Evolutionary conservation across 1,140 invertebrate species (phyloP).

Genomic region (Arion vulgaris): DNA sequence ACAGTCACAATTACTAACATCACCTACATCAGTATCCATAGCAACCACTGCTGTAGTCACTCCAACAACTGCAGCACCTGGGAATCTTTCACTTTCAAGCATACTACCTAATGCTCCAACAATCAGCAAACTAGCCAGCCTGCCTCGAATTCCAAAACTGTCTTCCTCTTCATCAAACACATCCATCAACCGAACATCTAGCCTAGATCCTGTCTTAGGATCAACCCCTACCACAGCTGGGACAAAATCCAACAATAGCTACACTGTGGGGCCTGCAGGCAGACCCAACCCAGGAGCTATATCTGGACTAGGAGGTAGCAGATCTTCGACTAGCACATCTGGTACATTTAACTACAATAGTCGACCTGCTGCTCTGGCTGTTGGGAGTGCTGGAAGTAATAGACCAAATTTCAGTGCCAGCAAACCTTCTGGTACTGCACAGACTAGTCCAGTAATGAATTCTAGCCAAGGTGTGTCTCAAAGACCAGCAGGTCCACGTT

Average conservation of each 20-base stretch:
- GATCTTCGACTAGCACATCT: not conserved
- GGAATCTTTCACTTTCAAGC: constrained; percentile 49
- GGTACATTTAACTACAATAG: constrained; percentile 29
- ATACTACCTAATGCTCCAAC: constrained; percentile 61
- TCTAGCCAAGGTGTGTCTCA: constrained; percentile 17
- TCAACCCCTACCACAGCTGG: constrained; percentile 18
- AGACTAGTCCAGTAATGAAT: constrained; percentile 10
- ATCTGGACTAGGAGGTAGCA: constrained; percentile 9
- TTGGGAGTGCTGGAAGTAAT: not conserved
- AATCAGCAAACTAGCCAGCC: constrained; percentile 59
- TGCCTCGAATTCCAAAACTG: constrained; percentile 62
- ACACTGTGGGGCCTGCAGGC: constrained; percentile 31
- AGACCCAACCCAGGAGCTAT: constrained; percentile 5
- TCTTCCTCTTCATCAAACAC: constrained; percentile 44
- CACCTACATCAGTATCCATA: not conserved
- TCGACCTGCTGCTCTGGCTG: not conserved
- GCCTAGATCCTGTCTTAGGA: constrained; percentile 25
- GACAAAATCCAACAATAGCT: constrained; percentile 36
- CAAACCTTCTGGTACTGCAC: not conserved
- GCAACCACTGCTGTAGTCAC: constrained; percentile 36
- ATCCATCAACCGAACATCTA: constrained; percentile 35
- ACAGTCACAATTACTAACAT: constrained; percentile 14
- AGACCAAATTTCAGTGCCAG: constrained; percentile 12
- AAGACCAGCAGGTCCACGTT: not conserved
- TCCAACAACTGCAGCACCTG: constrained; percentile 45